Evolutionary conservation across 2,113 vertebrate species (phyloP), one percentile per base, ranked within the genome.

Genomic region (Lasiurus cinereus): DNA sequence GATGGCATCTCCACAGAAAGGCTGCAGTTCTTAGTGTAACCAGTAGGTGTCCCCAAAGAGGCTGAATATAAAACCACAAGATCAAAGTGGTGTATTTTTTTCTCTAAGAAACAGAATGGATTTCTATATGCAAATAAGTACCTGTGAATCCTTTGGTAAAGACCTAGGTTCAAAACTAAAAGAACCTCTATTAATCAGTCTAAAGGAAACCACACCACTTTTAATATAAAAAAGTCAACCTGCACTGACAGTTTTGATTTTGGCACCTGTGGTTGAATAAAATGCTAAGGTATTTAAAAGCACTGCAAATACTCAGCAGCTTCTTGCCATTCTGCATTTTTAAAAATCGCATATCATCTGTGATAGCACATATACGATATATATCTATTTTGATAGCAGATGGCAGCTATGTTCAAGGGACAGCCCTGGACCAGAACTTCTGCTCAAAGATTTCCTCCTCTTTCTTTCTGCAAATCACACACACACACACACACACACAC

Each of bases 1-100:
- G 12, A n/a, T 0, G 46, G 6, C 0, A 0, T 72, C 50, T 7
- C 56, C 27, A 87, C 27, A 82, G 36, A 91, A 36, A 83, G 24
- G 31, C 29, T 87, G 74, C 48, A 86, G 52, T 95, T 80, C 87
- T 76, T 11, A 33, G 8, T 3, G 12, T 11, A 13, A 22, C 87
- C 94, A 94, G 90, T 54, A 94, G 95, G 73, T 95, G 92, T 89
- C 96, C 29, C 62, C 94, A 83, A 43, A 80, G 83, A 88, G 64
- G 2, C 0, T 8, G 14, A 79, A 9, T 46, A 59, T 2, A 93
- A 72, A 94, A 39, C 33, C 43, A 52, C 15, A 72, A 36, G 2
- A 8, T 39, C 13, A 70, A 82, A 94, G 83, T 43, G 52, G 19
- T 13, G 2, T 19, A 54, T 56, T 82, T 16, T 29, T 36, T 78